Conservation (phyloP, 2,888 invertebrate species). For the Tiliacea citrago region DNA sequence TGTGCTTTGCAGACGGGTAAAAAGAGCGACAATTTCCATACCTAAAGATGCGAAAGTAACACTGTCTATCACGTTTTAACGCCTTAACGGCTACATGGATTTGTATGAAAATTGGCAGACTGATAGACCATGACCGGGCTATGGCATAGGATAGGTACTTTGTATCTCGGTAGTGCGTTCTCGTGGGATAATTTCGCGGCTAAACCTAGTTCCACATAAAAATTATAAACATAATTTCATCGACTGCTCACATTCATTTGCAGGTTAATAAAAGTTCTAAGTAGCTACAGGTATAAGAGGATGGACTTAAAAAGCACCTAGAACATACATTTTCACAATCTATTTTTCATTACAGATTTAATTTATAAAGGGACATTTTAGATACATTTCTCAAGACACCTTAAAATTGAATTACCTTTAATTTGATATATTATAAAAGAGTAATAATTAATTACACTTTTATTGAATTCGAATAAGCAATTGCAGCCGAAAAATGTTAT, state of each 20-base stretch:
- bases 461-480: conserved; percentile 7
- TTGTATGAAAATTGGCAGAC: no score
- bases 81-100: no score
- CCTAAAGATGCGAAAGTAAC: no score
- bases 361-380: background rate
- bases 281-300: conserved; percentile 34
- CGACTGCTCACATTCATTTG: conserved; percentile 25
- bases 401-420: background rate
- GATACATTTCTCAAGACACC: background rate
- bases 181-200: no score
- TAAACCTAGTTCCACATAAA: background rate
- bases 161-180: no score
- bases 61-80: no score
- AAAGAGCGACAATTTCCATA: no score
- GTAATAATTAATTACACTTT: background rate
- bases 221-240: conserved; percentile 24
- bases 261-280: conserved; percentile 8
- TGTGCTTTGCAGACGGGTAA: no score
- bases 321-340: conserved; percentile 21
- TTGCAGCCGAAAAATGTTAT: conserved; percentile 23
- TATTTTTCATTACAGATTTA: conserved; percentile 10
- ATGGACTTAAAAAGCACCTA: conserved; percentile 67
- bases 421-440: no score
- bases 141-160: no score
- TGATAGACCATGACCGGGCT: no score